Percentiles rank a stretch among this genome's conserved stretches.
phyloP scores from a whole-genome alignment of 2,797 vertebrate species.

The Ataeniobius toweri region DNA sequence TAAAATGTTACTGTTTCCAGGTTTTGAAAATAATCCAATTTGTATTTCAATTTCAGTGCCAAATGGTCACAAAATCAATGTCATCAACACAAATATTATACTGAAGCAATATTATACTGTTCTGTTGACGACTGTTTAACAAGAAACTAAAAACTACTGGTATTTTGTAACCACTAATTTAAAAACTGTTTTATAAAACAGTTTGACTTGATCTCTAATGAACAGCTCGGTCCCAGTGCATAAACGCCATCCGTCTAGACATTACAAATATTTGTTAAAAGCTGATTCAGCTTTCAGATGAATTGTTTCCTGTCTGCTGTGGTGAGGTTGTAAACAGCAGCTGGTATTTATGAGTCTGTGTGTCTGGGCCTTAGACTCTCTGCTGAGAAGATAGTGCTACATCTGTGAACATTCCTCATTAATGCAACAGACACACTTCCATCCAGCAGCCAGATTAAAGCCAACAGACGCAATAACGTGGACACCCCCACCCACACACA shows the following conservation, averaged over 20 bases:
- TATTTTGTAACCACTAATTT: no score
- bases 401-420: conserved; percentile 20
- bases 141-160: no score
- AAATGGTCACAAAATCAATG: no score
- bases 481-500: background rate
- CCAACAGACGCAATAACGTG: background rate
- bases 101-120: no score
- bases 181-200: background rate
- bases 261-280: background rate
- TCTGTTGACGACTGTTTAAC: no score
- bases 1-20: no score
- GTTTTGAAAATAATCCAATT: no score
- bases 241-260: background rate
- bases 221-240: background rate
- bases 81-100: no score
- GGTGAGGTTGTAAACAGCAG: conserved; percentile 32
- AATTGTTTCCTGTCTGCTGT: conserved; percentile 11
- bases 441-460: conserved; percentile 11
- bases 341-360: conserved; percentile 50
- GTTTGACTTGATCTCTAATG: background rate
- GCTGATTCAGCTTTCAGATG: background rate
- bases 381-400: conserved; percentile 7
- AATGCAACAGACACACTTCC: conserved; percentile 20
- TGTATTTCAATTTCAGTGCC: no score
- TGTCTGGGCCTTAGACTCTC: conserved; percentile 23